Percentiles rank a stretch among this genome's conserved stretches.
Conservation (phyloP, 1,140 invertebrate species). For the Pseudomyrmex dendroicus region DNA sequence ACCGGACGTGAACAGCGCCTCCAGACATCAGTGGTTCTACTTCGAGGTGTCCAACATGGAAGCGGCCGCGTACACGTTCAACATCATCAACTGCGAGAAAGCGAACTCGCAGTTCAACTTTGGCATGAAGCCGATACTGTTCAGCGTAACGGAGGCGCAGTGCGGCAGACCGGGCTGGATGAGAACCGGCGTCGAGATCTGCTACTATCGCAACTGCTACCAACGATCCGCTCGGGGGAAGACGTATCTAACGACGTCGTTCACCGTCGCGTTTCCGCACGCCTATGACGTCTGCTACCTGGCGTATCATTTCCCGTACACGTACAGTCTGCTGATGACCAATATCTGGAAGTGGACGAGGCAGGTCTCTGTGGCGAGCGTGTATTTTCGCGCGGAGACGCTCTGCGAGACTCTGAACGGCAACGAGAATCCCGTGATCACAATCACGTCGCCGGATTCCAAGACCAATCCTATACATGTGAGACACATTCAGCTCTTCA, state of each 20-base stretch:
- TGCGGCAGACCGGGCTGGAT: conserved; percentile 90
- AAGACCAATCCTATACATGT: conserved; percentile 86
- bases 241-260: conserved; percentile 92
- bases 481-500: conserved; percentile 61
- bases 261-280: conserved; percentile 93
- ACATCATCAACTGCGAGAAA: conserved; percentile 97
- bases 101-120: conserved; percentile 95
- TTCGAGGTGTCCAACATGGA: conserved; percentile 95
- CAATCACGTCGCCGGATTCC: conserved; percentile 90
- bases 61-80: conserved; percentile 92
- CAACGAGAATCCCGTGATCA: conserved; percentile 92
- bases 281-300: conserved; percentile 93
- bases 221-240: conserved; percentile 86
- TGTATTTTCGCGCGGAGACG: conserved; percentile 88
- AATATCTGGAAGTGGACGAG: conserved; percentile 88
- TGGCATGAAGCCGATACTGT: conserved; percentile 97
- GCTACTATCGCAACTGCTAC: conserved; percentile 92
- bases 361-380: conserved; percentile 73
- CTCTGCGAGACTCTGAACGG: conserved; percentile 91
- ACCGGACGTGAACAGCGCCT: conserved; percentile 93
- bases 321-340: conserved; percentile 91
- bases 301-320: conserved; percentile 96
- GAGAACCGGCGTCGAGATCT: conserved; percentile 91
- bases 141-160: conserved; percentile 91
- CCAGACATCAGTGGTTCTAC: conserved; percentile 97